Evolutionary conservation across 1,140 invertebrate genomes (phyloP).

Genomic region (Pachyrhynchus sulphureomaculatus): DNA sequence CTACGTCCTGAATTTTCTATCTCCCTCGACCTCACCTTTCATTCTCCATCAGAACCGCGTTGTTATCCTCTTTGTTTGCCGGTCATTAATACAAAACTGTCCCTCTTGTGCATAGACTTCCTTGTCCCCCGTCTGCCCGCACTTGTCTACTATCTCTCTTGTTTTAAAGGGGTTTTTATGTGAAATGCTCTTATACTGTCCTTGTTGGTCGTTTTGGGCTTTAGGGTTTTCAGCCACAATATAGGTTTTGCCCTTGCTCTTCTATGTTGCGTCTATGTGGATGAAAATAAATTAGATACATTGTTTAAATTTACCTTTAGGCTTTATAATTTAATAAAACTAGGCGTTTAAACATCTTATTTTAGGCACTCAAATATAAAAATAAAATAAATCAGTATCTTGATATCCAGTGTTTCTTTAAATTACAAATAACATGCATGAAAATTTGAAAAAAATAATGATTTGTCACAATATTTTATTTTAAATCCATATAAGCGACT

Average conservation of each 20-base stretch:
- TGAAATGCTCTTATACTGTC: constrained; percentile 14
- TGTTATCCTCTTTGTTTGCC: constrained; percentile 42
- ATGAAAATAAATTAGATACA: neutral
- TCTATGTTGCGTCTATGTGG: constrained; percentile 6
- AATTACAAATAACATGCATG: too few relatives aligned
- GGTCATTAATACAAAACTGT: constrained; percentile 45
- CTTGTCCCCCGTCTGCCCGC: neutral
- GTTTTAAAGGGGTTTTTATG: constrained; percentile 20
- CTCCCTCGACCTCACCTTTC: constrained; percentile 18
- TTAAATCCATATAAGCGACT: too few relatives aligned
- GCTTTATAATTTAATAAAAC: neutral
- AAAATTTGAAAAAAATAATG: too few relatives aligned
- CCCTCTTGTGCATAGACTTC: constrained; percentile 41
- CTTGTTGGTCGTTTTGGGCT: constrained; percentile 10
- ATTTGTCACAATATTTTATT: too few relatives aligned
- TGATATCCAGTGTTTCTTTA: too few relatives aligned
- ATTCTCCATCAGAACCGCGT: constrained; percentile 11
- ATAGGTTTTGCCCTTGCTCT: neutral
- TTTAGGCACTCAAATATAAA: too few relatives aligned
- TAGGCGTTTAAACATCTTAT: too few relatives aligned
- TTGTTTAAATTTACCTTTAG: neutral
- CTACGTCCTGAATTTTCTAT: neutral
- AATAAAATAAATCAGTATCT: too few relatives aligned
- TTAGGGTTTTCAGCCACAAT: constrained; percentile 3
- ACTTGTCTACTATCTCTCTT: constrained; percentile 8